Evolutionary conservation across 37 sponge, comb jelly and placozoan species (phyloP).

Genomic region (Halichondria panicea): DNA sequence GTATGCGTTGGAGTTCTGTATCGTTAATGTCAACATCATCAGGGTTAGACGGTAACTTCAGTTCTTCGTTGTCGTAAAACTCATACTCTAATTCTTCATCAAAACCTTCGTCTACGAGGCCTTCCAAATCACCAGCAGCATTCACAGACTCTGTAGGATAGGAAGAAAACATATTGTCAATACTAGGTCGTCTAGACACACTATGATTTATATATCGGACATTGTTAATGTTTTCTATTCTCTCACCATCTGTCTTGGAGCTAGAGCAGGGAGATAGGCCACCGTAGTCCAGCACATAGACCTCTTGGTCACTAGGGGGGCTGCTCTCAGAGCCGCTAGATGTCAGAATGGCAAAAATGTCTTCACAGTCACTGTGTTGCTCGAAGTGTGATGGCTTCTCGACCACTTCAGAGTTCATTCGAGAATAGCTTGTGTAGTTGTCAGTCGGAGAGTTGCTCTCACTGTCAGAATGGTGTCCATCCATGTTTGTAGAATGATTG

Average conservation of each 20-base stretch:
- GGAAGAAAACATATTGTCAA: background rate
- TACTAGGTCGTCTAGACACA: background rate
- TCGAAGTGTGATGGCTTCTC: conserved; percentile 6
- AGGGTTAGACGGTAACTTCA: background rate
- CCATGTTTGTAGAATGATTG: too few species aligned
- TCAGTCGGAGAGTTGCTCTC: too few species aligned
- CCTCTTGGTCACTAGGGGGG: background rate
- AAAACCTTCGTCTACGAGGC: conserved; percentile 55
- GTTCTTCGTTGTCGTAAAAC: background rate
- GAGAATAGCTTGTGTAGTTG: too few species aligned
- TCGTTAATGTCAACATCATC: background rate
- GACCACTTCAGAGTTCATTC: conserved; percentile 10
- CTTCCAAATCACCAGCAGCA: conserved; percentile 17
- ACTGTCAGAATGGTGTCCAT: too few species aligned
- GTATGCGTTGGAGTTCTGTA: conserved; percentile 3
- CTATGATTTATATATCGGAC: too few species aligned
- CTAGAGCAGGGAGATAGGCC: background rate
- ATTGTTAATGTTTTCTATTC: too few species aligned
- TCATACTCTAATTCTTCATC: conserved; percentile 43
- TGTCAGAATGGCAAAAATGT: too few species aligned
- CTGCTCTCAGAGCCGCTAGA: too few species aligned
- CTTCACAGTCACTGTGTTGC: background rate
- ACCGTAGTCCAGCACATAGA: background rate
- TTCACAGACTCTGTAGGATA: background rate
- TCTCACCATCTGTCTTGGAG: conserved; percentile 15